Conservation (phyloP, 1,140 invertebrate species). For the Kradibia gibbosae region DNA sequence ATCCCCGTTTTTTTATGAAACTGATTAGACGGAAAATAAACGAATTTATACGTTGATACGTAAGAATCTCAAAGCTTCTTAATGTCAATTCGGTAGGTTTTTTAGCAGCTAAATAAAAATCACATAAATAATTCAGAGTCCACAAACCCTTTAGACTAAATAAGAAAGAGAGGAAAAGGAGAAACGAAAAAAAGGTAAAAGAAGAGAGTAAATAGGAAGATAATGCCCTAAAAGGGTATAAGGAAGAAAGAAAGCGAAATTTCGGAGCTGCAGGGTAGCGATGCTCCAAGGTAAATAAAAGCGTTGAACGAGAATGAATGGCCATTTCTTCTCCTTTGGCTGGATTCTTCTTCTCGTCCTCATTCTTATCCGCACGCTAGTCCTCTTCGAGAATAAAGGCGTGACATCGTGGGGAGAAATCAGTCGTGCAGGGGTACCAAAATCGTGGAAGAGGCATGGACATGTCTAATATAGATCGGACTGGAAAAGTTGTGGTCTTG, state of each 20-base stretch:
- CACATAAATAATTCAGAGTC: conserved; percentile 31
- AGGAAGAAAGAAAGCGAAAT: conserved; percentile 36
- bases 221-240: conserved; percentile 37
- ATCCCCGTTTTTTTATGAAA: too few species aligned
- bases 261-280: not conserved
- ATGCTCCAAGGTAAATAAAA: conserved; percentile 64
- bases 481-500: not conserved
- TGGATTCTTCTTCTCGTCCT: not conserved
- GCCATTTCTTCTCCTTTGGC: conserved; percentile 54
- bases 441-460: conserved; percentile 32
- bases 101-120: conserved; percentile 7
- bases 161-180: conserved; percentile 37
- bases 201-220: conserved; percentile 31
- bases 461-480: not conserved
- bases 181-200: conserved; percentile 38
- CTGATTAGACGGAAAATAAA: not conserved
- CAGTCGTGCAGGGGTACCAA: conserved; percentile 14
- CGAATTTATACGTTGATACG: not conserved
- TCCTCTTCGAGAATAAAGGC: conserved; percentile 49
- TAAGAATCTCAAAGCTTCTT: not conserved
- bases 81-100: not conserved
- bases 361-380: not conserved
- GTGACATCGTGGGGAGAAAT: conserved; percentile 20
- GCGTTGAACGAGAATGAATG: conserved; percentile 71
- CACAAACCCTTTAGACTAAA: conserved; percentile 14